Base-by-base conservation (phyloP, 1,140 invertebrate genomes). In the Heliconius eleuchia region DNA sequence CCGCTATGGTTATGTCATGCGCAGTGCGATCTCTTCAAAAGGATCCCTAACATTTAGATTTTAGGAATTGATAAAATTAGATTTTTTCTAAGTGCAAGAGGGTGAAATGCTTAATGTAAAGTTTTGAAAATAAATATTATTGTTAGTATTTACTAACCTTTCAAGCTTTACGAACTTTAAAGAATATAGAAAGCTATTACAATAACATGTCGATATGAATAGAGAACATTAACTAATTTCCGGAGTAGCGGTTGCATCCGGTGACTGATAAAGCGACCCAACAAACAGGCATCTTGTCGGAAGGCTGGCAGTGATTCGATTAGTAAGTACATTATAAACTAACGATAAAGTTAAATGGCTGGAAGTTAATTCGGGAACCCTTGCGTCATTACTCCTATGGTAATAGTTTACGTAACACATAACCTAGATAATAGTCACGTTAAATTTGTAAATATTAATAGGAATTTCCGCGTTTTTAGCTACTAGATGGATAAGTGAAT, bases 1-100 rank as follows among this genome's bases (percentile, higher is more conserved):
- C 88, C 89, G 89, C 90, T 90, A 88, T 23, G 86, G 84, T 85
- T 80, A 46, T 13, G 90, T 87, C 92, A 94, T 93, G 92, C 92
- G 92, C 92, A 93, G 77, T 92, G 82, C 83, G 77, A 79, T 80
- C 84, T 85, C 82, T 83, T 86, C 88, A 86, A 88, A 92, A 91
- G 88, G 91, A 91, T 89, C 89, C 91, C 13, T 3, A 0, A 4
- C 2, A 3, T 34, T 92, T 93, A 90, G 92, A 92, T 91, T 93
- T 92, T 89, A 86, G 23, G 23, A 34, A 34, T 34, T 34, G 30
- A 34, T 34, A 34, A 34, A 34, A 34, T 34, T 3, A 34, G 30
- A 34, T 34, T 34, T 34, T 34, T 90, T 85, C 87, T 87, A 3
- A 89, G 91, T 92, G 86, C 87, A 90, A 86, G 85, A 83, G 84